These are phyloP conservation scores for Speoplatyrhinus poulsoni DNA, from an alignment of 2,113 vertebrate species.

Conservation along the genomic window DNA sequence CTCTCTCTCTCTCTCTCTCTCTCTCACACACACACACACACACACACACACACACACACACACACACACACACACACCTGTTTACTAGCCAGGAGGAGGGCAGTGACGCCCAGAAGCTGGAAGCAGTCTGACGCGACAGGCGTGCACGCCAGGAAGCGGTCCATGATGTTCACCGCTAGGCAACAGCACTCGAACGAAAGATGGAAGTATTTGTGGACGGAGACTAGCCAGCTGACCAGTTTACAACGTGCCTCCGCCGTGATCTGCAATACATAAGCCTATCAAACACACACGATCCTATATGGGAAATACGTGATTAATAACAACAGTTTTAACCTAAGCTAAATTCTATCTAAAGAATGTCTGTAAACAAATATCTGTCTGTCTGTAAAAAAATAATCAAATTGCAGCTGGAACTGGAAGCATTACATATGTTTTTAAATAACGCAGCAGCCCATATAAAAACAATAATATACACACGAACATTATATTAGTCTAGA, in stretches of 20 bases:
- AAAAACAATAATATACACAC: too few species aligned
- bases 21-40: background rate
- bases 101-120: conserved; percentile 90
- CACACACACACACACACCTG: conserved; percentile 76
- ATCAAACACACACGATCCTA: background rate
- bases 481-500: too few species aligned
- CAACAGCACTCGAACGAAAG: conserved; percentile 91
- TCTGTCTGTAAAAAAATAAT: too few species aligned
- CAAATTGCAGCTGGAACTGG: too few species aligned
- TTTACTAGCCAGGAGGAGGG: conserved; percentile 89
- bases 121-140: conserved; percentile 92
- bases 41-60: conserved; percentile 1
- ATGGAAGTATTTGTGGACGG: conserved; percentile 82
- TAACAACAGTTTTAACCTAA: background rate
- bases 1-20: background rate
- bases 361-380: too few species aligned
- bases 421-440: too few species aligned
- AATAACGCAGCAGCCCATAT: too few species aligned
- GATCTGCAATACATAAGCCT: conserved; percentile 71
- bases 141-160: conserved; percentile 87
- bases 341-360: too few species aligned
- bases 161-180: conserved; percentile 88
- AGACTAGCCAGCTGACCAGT: conserved; percentile 92
- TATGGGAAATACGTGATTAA: background rate
- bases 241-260: conserved; percentile 86